Base-by-base conservation (phyloP, 2,113 vertebrate species). In the Cnemophilus loriae region DNA sequence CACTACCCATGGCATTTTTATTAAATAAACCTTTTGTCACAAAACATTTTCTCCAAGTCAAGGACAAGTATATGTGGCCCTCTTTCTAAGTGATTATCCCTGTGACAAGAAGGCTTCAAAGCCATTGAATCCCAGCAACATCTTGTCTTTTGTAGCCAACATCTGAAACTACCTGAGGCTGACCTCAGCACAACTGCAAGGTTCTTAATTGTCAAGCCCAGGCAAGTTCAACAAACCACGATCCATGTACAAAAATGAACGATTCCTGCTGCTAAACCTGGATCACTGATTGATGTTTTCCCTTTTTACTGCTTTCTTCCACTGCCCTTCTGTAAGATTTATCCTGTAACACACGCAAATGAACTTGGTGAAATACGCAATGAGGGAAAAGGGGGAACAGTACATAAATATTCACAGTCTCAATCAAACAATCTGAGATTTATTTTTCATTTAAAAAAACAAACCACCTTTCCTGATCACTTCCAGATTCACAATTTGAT, bases 401-500 rank as follows among this genome's bases (percentile, higher is more conserved):
- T 95, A 97, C 96, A 98, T 98, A 98, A 98, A 98, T 98, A 98
- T 97, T 97, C 97, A 92, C 89, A 67, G 97, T 90, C 97, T 97
- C 98, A 96, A 96, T 97, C 97, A 98, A 98, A 98, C 97, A 98
- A 98, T 96, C 94, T 94, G 86, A 97, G 95, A 98, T 97, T 98
- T 98, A 97, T 98, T 98, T 97, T 96, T 92, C 85, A 96, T 96
- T 95, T 97, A 94, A 93, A 91, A 97, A 97, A 96, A 96, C 91
- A 95, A 94, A 87, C 97, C 98, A 97, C 98, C 98, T 98, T 98
- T 97, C 97, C 70, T 98, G 98, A 98, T 98, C 97, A 95, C 94
- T 98, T 98, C 98, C 98, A 98, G 98, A 98, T 98, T 98, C 97
- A 98, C 82, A 89, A 90, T 97, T 97, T 96, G 97, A 96, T 97